A percentile compares a stretch with the other conserved stretches of the same genome.
phyloP scores from a whole-genome alignment of 2,888 invertebrate genomes.

The Helleia helle region DNA sequence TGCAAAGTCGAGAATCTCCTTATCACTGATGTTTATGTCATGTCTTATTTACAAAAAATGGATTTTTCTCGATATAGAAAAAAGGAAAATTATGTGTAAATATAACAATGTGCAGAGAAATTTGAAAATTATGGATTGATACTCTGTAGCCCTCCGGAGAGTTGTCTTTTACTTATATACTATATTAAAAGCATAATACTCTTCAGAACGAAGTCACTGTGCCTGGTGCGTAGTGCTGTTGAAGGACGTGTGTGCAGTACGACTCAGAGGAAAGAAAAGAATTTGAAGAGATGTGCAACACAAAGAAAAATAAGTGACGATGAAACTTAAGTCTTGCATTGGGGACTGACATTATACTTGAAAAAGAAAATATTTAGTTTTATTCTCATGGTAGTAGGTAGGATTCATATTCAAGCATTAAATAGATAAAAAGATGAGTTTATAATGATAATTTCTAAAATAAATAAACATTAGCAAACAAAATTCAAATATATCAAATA shows the following conservation, averaged over 20 bases:
- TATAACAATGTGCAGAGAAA: constrained; percentile 25
- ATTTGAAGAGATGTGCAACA: constrained; percentile 47
- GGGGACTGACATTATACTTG: constrained; percentile 18
- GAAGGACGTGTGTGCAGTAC: constrained; percentile 36
- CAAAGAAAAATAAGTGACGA: constrained; percentile 23
- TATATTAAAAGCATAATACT: constrained; percentile 20
- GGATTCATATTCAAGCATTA: too few species aligned
- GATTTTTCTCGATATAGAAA: constrained; percentile 38
- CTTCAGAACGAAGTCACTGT: constrained; percentile 44
- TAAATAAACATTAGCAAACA: too few species aligned
- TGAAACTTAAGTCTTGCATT: constrained; percentile 17
- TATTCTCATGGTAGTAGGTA: too few species aligned
- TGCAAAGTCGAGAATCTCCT: constrained; percentile 42
- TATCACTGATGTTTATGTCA: constrained; percentile 48
- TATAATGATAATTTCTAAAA: too few species aligned
- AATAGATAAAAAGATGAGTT: too few species aligned
- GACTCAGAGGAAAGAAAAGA: constrained; percentile 26
- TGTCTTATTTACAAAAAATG: constrained; percentile 67
- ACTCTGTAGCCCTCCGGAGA: constrained; percentile 10
- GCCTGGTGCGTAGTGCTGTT: constrained; percentile 55
- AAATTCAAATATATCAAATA: too few species aligned
- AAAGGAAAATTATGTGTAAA: neutral
- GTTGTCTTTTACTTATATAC: neutral
- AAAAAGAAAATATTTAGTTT: too few species aligned
- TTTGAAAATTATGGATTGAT: constrained; percentile 40